Base-by-base conservation (phyloP, 2,113 vertebrate genomes). In the Daphoenositta chrysoptera region DNA sequence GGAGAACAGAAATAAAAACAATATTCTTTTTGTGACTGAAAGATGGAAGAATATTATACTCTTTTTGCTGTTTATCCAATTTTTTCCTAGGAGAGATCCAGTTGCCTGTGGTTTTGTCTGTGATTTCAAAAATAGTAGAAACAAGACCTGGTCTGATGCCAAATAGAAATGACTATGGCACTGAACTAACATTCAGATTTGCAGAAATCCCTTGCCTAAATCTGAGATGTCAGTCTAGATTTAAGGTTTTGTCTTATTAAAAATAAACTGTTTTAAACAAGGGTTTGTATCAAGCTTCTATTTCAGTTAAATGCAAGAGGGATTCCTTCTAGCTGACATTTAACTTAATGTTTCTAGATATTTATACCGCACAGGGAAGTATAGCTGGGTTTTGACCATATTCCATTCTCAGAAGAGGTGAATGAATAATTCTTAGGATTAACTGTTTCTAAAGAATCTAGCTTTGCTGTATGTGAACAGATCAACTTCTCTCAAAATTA, bases 81-180 rank as follows among this genome's bases (percentile, higher is more conserved):
- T 77, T 91, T 95, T 96, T 90, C 90, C 90, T 92, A 92, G 60
- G 51, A 88, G 68, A 68, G 63, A 73, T 94, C 90, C 92, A 96
- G 83, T 92, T 96, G 79, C 87, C 48, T 96, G 94, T 88, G 94
- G 92, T 94, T 96, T 90, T 92, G 68, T 68, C 92, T 90, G 83
- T 71, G 68, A 90, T 93, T 97, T 94, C 56, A 87, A 81, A 93
- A 96, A 90, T 77, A 93, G 84, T 66, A 83, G 68, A 90, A 94
- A 88, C 63, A 94, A 88, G 79, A 70, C 19, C 54, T 86, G 39
- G 27, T 83, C 22, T 80, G 24, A 78, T 87, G 78, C 81, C 93
- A 90, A 54, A 61, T 37, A 83, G 60, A 65, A 94, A 90, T 63
- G 2, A 27, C 87, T 94, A 9, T 66, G 51, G 90, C 58, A 80